Evolutionary conservation across 2,797 vertebrate species (phyloP).

Genomic region (Discoglossus pictus): DNA sequence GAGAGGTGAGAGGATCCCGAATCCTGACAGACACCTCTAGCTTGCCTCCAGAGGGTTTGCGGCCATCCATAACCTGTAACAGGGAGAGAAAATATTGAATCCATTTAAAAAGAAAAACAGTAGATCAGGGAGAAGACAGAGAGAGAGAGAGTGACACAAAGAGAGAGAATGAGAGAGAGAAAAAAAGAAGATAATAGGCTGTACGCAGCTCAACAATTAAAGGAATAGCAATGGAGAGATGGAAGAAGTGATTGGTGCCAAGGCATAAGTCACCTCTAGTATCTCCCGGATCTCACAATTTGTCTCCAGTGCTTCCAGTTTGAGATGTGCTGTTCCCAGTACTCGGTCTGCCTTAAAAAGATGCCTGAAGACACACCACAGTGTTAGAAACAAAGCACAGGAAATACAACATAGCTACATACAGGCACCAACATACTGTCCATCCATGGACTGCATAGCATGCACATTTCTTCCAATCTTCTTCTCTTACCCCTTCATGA

Average conservation of each 20-base stretch:
- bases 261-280: conserved; percentile 74
- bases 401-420: too few relatives aligned
- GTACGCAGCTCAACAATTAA: too few relatives aligned
- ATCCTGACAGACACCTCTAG: conserved; percentile 84
- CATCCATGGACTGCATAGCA: too few relatives aligned
- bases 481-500: conserved; percentile 83
- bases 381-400: not conserved
- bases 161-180: not conserved
- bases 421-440: too few relatives aligned
- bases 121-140: not conserved
- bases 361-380: conserved; percentile 64
- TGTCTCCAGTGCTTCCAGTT: conserved; percentile 81
- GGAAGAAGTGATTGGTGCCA: too few relatives aligned
- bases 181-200: not conserved
- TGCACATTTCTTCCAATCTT: too few relatives aligned
- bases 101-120: not conserved
- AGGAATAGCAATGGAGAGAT: not conserved
- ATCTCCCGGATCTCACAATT: conserved; percentile 83
- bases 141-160: too few relatives aligned
- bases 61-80: conserved; percentile 82
- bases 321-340: conserved; percentile 83
- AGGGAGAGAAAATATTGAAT: too few relatives aligned
- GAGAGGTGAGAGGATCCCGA: conserved; percentile 79
- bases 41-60: conserved; percentile 83
- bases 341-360: conserved; percentile 85